These are phyloP conservation scores for Amazona finschi DNA, from an alignment of 2,797 vertebrate genomes.

Conservation along the genomic window DNA sequence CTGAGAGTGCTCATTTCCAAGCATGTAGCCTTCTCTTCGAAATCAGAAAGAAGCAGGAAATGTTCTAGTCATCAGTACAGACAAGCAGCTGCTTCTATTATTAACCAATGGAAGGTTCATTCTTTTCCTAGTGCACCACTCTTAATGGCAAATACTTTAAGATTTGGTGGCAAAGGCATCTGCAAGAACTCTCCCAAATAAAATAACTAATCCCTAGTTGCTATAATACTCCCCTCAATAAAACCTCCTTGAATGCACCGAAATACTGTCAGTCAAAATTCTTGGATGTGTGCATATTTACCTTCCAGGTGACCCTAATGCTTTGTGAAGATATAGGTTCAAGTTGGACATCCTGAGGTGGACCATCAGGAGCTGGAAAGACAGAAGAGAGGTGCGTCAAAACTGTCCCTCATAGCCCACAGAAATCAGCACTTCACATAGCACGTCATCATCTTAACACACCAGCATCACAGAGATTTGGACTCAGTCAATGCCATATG, in stretches of 20 bases:
- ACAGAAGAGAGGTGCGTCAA: constrained; percentile 14
- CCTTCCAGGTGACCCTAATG: constrained; percentile 98
- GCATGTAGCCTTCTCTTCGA: not conserved
- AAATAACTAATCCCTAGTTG: not conserved
- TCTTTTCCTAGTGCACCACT: not conserved
- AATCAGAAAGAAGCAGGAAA: not conserved
- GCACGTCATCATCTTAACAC: not conserved
- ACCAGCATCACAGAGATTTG: not conserved
- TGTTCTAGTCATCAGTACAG: not conserved
- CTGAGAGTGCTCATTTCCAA: not conserved
- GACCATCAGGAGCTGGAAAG: constrained; percentile 91
- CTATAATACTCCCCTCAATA: not conserved
- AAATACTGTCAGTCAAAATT: not conserved
- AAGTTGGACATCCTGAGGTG: constrained; percentile 92
- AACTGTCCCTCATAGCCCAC: not conserved
- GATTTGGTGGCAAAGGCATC: not conserved
- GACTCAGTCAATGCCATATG: not conserved
- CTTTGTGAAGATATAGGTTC: constrained; percentile 96
- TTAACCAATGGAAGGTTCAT: not conserved
- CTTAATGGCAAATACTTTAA: not conserved
- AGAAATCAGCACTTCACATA: not conserved
- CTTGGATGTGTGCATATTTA: constrained; percentile 51
- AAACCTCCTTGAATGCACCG: not conserved
- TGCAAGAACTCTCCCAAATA: not conserved
- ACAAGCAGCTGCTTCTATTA: not conserved